Percentiles rank a stretch among this genome's conserved stretches.
Evolutionary conservation across 1,140 invertebrate genomes (phyloP).

Genomic region (Plodia interpunctella): DNA sequence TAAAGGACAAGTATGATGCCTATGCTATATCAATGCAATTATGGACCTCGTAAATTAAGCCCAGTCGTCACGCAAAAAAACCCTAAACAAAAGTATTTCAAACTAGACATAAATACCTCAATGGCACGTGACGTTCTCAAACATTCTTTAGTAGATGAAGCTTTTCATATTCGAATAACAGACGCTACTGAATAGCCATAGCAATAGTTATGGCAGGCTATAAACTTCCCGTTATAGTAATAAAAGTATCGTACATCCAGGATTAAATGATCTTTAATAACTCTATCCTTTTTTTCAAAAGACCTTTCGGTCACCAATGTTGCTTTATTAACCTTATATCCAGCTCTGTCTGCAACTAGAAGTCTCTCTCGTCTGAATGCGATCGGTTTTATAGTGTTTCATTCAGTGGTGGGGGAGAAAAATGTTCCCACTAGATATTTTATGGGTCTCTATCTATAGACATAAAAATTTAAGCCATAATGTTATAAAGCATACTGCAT

Average conservation of each 20-base stretch:
- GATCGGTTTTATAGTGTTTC: too few species aligned
- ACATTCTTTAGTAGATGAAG: not conserved
- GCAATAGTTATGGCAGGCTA: not conserved
- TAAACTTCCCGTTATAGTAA: not conserved
- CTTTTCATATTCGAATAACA: not conserved
- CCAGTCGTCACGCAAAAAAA: too few species aligned
- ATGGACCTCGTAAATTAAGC: too few species aligned
- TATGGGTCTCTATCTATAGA: too few species aligned
- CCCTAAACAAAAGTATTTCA: too few species aligned
- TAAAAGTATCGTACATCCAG: not conserved
- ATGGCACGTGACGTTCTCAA: not conserved
- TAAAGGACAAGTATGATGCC: too few species aligned
- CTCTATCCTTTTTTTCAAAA: not conserved
- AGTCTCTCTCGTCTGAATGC: too few species aligned
- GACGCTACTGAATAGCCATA: not conserved
- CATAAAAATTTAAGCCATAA: too few species aligned
- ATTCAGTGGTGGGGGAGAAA: too few species aligned
- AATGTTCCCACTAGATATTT: too few species aligned
- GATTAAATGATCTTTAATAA: not conserved
- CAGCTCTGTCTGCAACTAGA: not conserved
- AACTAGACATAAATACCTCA: not conserved
- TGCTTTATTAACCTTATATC: not conserved
- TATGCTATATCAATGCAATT: too few species aligned
- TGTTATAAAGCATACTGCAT: too few species aligned
- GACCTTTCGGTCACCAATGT: not conserved